phyloP scores from a whole-genome alignment of 2,888 invertebrate genomes.

The Agrochola macilenta region DNA sequence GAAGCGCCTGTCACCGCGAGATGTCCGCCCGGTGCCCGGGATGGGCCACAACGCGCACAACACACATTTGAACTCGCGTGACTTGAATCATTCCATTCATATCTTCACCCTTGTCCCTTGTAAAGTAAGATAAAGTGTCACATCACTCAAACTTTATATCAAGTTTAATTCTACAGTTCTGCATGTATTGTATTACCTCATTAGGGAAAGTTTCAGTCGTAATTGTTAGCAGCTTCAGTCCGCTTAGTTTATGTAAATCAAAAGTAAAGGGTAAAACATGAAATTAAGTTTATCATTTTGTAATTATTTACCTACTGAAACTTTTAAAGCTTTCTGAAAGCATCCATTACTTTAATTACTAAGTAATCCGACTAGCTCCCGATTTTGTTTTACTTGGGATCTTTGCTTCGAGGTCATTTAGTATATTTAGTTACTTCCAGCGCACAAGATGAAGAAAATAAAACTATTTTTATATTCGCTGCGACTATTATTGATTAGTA shows the following conservation, averaged over 20 bases:
- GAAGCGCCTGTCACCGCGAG: constrained; percentile 63
- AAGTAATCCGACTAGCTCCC: constrained; percentile 29
- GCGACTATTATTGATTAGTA: neutral
- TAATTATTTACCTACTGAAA: constrained; percentile 34
- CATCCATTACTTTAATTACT: constrained; percentile 22
- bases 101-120: constrained; percentile 48
- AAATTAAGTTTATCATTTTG: constrained; percentile 39
- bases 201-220: constrained; percentile 28
- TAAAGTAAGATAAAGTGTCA: constrained; percentile 55
- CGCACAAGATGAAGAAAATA: constrained; percentile 1
- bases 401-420: neutral
- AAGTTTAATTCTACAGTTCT: constrained; percentile 29
- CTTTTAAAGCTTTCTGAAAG: constrained; percentile 30
- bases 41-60: constrained; percentile 54
- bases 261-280: constrained; percentile 20
- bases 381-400: constrained; percentile 10
- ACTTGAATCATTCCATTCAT: constrained; percentile 62
- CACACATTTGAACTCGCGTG: constrained; percentile 63
- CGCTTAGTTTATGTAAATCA: constrained; percentile 37
- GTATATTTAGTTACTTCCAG: neutral
- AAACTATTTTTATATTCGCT: neutral
- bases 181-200: constrained; percentile 26
- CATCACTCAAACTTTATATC: constrained; percentile 39
- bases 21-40: constrained; percentile 71
- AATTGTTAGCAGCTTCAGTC: constrained; percentile 39